These are phyloP conservation scores for Choloepus hoffmanni DNA, from an alignment of 2,113 vertebrate species.

Conservation along the genomic window DNA sequence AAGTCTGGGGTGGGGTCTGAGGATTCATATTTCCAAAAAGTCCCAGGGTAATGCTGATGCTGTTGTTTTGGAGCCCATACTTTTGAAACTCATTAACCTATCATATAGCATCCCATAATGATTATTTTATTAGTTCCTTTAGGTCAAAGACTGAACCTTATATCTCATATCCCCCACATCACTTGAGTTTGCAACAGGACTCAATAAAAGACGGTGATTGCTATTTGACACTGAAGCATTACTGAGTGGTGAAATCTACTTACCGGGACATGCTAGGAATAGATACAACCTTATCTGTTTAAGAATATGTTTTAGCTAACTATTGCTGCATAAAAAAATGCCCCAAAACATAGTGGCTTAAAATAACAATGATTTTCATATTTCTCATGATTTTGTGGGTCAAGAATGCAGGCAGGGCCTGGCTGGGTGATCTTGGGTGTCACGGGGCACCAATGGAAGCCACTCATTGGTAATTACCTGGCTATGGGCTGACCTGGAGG, in stretches of 20 bases:
- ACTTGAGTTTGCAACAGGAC: background rate
- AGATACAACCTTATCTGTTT: background rate
- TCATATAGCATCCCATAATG: background rate
- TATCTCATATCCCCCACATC: background rate
- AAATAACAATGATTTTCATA: background rate
- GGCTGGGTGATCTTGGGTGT: background rate
- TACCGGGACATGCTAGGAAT: background rate
- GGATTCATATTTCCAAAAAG: background rate
- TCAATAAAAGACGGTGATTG: background rate
- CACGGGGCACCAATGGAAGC: background rate
- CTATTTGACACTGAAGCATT: background rate
- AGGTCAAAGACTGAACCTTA: background rate
- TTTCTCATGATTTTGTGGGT: background rate
- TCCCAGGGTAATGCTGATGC: background rate
- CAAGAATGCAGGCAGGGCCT: background rate
- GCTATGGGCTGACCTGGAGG: background rate
- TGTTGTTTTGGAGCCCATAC: background rate
- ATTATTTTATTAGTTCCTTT: background rate
- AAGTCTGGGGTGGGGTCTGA: background rate
- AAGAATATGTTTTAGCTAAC: background rate
- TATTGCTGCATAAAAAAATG: background rate
- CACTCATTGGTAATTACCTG: background rate
- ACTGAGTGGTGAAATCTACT: background rate
- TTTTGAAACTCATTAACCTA: conserved; percentile 17
- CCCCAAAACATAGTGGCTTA: background rate